Evolutionary conservation across 2,888 invertebrate species (phyloP), one percentile per base, ranked within the genome.

Genomic region (Sarcophaga caerulescens): DNA sequence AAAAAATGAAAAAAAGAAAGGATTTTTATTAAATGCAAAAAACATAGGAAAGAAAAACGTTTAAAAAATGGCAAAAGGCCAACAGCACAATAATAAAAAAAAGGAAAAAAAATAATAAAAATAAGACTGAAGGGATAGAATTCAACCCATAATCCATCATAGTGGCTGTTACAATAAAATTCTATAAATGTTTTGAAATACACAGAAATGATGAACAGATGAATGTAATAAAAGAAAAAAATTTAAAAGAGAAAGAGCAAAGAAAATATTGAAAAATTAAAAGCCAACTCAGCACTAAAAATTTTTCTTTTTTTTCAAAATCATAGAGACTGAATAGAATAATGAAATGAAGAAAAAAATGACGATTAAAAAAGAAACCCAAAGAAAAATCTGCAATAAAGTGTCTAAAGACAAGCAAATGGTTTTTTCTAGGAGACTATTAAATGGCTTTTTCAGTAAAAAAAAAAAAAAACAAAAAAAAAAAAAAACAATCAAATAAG

Each of bases 11-110:
- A 35, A 25, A 6, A 35, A 25, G 25, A 35, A 35, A 35, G 35
- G 6, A 47, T 17, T 66, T 81, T 81, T 69, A n/a, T 35, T 62
- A 52, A 52, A 35, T 12, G 68, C 35, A 65, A 63, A 74, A 65
- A 65, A 23, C 12, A 14, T 21, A 65, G 74, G 21, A 14, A 44
- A 57, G 45, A 47, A 19, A 25, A 79, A 44, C 3, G 5, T 25
- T 12, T 59, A 35, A 81, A 68, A 77, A 84, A 81, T 84, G 84
- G 84, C 80, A 84, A 85, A 78, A 60, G 74, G 81, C 81, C 81
- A 85, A 60, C 70, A 73, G 52, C 4, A 70, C 65, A 84, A 74
- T 44, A 83, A 68, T n/a, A n/a, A 8, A 44, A 69, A 47, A 69
- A 80, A 73, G 5, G 35, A 70, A 66, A 44, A 0, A 25, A 25